phyloP scores from a whole-genome alignment of 2,888 invertebrate species.

The Meta bourneti region DNA sequence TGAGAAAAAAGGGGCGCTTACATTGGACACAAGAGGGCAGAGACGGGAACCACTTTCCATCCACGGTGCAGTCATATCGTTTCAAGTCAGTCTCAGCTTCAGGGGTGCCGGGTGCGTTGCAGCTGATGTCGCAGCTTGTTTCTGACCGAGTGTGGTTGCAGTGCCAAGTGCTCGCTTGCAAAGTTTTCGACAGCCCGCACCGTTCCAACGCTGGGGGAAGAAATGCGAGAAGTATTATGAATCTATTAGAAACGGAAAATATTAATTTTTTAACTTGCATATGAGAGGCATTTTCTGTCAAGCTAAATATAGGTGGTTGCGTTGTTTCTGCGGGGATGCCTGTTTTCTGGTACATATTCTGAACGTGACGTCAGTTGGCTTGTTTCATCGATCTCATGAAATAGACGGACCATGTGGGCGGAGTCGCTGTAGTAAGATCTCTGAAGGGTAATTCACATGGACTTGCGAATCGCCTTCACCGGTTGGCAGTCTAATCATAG shows the following conservation, averaged over 20 bases:
- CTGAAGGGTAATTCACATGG: no score
- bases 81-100: conserved; percentile 13
- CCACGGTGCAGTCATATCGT: conserved; percentile 26
- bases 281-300: no score
- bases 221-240: background rate
- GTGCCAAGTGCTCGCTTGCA: conserved; percentile 44
- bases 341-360: background rate
- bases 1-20: background rate
- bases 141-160: conserved; percentile 48
- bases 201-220: conserved; percentile 21
- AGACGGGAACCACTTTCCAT: conserved; percentile 47
- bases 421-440: no score
- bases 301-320: no score
- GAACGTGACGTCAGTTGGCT: no score
- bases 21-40: conserved; percentile 60
- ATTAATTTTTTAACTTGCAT: no score
- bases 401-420: no score
- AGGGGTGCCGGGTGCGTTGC: conserved; percentile 43
- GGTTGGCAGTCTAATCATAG: no score
- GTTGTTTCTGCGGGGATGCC: no score
- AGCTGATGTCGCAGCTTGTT: conserved; percentile 52
- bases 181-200: conserved; percentile 54
- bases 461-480: no score
- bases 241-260: no score
- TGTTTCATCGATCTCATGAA: no score